Conservation (phyloP, 2,797 vertebrate species). For the Mycteria americana region DNA sequence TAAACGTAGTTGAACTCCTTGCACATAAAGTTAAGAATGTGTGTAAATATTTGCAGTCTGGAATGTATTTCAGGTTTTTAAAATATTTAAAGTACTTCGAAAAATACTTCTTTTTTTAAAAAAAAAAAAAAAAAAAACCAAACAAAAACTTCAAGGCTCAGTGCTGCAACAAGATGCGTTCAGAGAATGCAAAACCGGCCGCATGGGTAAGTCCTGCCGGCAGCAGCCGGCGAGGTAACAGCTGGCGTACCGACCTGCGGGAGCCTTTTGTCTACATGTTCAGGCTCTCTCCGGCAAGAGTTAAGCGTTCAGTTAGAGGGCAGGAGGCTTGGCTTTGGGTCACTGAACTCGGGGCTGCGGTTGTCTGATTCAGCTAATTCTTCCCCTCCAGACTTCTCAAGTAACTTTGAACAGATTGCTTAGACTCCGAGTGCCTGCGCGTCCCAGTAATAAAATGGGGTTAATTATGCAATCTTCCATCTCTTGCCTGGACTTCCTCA, state of each 20-base stretch:
- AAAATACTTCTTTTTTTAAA: background rate
- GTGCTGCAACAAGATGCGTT: background rate
- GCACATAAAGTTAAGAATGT: background rate
- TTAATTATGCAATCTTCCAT: background rate
- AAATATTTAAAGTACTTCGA: background rate
- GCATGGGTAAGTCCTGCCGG: background rate
- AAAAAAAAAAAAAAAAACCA: background rate
- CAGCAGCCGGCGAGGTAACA: background rate
- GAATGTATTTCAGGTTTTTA: background rate
- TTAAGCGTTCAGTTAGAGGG: slow-evolving; percentile 16
- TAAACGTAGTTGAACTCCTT: background rate
- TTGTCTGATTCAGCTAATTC: slow-evolving; percentile 59
- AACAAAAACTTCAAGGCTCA: background rate
- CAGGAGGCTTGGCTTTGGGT: slow-evolving; percentile 34
- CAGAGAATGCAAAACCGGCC: background rate
- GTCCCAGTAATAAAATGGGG: background rate
- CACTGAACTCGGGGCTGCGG: background rate
- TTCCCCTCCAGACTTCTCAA: slow-evolving; percentile 1
- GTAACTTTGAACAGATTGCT: slow-evolving; percentile 1
- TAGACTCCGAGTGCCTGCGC: background rate
- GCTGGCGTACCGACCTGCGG: background rate
- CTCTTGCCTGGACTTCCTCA: background rate
- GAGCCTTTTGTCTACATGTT: background rate
- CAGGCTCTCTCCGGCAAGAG: background rate
- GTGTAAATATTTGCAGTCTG: slow-evolving; percentile 20